These are phyloP conservation scores for Ecliptopera silaceata DNA, from an alignment of 2,888 invertebrate species.

Conservation along the genomic window DNA sequence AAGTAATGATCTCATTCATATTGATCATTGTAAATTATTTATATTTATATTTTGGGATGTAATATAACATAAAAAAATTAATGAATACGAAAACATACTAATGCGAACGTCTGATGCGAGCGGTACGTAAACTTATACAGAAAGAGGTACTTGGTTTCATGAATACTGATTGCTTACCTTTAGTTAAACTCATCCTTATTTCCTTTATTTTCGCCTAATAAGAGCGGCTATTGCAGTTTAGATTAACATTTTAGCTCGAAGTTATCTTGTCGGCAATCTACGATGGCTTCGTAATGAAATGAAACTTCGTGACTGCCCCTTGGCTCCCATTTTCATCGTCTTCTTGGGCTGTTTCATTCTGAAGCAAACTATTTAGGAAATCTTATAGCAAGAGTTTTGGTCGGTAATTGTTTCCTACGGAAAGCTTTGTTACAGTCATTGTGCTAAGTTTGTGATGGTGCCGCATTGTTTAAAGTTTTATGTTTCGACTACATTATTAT, in stretches of 20 bases:
- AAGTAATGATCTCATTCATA: too few relatives aligned
- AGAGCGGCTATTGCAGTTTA: slow-evolving; percentile 17
- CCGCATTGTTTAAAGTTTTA: not conserved
- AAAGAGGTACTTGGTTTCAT: not conserved
- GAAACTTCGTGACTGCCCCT: slow-evolving; percentile 20
- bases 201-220: slow-evolving; percentile 15
- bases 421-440: slow-evolving; percentile 1
- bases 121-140: too few relatives aligned
- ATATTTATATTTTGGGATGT: too few relatives aligned
- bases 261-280: slow-evolving; percentile 19
- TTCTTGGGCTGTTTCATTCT: slow-evolving; percentile 14
- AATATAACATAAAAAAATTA: too few relatives aligned
- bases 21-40: too few relatives aligned
- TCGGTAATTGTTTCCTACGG: slow-evolving; percentile 9
- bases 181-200: slow-evolving; percentile 10
- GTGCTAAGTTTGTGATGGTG: not conserved
- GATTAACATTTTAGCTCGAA: slow-evolving; percentile 17
- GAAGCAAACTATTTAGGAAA: slow-evolving; percentile 22
- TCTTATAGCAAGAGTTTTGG: slow-evolving; percentile 17
- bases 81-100: too few relatives aligned
- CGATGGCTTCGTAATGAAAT: slow-evolving; percentile 22
- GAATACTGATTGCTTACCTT: slow-evolving; percentile 6
- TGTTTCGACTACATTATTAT: slow-evolving; percentile 1
- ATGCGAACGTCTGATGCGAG: too few relatives aligned
- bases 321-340: slow-evolving; percentile 15